A percentile compares a stretch with the other conserved stretches of the same genome.
These are phyloP conservation scores for Drosophila multiciliata DNA, from an alignment of 2,888 invertebrate species.

Conservation along the genomic window DNA sequence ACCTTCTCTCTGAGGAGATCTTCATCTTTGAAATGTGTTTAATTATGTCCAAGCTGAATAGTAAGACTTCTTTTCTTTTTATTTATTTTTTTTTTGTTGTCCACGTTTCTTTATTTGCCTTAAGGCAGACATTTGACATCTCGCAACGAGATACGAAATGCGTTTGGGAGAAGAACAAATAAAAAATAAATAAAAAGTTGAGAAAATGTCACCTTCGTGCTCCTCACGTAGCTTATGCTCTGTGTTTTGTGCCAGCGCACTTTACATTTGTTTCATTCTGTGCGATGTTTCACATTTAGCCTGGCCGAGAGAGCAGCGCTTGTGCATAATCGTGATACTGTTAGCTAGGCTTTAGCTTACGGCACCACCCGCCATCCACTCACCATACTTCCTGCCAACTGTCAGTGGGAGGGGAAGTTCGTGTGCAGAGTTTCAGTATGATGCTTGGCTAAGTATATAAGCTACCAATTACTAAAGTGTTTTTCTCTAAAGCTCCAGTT, in stretches of 20 bases:
- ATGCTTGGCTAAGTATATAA: slow-evolving; percentile 64
- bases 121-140: slow-evolving; percentile 35
- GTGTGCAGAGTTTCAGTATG: slow-evolving; percentile 20
- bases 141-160: slow-evolving; percentile 31
- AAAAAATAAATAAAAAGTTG: neutral
- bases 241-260: slow-evolving; percentile 24
- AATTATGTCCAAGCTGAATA: slow-evolving; percentile 76
- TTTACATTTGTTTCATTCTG: slow-evolving; percentile 70
- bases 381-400: neutral
- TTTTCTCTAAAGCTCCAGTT: slow-evolving; percentile 59
- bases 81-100: neutral
- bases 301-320: slow-evolving; percentile 60
- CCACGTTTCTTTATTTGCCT: slow-evolving; percentile 19
- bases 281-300: slow-evolving; percentile 67
- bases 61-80: slow-evolving; percentile 17
- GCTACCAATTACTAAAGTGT: slow-evolving; percentile 79
- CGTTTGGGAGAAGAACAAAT: slow-evolving; percentile 12
- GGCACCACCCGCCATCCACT: no score
- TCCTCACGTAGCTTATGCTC: slow-evolving; percentile 12
- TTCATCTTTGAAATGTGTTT: slow-evolving; percentile 76
- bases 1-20: slow-evolving; percentile 27
- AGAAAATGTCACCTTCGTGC: slow-evolving; percentile 21
- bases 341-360: slow-evolving; percentile 47
- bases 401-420: neutral
- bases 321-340: slow-evolving; percentile 75